A percentile compares a stretch with the other conserved stretches of the same genome.
Conservation (phyloP, 2,888 invertebrate species). For the Calameuta idolon region DNA sequence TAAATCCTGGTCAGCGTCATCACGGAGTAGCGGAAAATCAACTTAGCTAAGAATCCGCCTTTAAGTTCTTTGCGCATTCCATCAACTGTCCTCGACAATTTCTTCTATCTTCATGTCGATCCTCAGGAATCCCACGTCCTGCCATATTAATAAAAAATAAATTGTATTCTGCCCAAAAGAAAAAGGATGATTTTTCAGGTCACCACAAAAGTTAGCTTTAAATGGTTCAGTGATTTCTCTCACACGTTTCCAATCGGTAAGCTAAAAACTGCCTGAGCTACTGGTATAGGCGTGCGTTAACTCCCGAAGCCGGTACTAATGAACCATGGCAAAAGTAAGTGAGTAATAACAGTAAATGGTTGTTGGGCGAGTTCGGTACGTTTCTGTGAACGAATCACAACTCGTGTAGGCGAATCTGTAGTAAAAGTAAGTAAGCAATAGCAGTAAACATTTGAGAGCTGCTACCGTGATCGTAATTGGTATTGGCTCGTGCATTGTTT, state of each 20-base stretch:
- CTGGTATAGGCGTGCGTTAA: background rate
- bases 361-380: constrained; percentile 15
- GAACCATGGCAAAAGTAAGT: constrained; percentile 23
- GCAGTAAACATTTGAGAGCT: constrained; percentile 44
- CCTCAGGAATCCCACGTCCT: background rate
- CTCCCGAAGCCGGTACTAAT: background rate
- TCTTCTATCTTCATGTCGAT: background rate
- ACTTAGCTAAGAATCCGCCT: background rate
- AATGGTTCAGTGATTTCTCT: background rate
- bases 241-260: constrained; percentile 2
- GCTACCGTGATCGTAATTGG: constrained; percentile 58
- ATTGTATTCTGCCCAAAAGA: background rate
- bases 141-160: background rate
- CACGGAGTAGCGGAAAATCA: background rate
- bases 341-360: constrained; percentile 46
- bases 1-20: constrained; percentile 20
- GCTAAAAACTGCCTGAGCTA: background rate
- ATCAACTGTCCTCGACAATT: background rate
- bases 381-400: background rate
- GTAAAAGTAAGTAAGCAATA: constrained; percentile 36
- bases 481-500: constrained; percentile 39
- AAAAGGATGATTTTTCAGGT: background rate
- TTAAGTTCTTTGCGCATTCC: background rate
- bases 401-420: background rate
- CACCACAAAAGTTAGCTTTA: background rate